Evolutionary conservation across 2,113 vertebrate species (phyloP).

Genomic region (Opisthocomus hoazin): DNA sequence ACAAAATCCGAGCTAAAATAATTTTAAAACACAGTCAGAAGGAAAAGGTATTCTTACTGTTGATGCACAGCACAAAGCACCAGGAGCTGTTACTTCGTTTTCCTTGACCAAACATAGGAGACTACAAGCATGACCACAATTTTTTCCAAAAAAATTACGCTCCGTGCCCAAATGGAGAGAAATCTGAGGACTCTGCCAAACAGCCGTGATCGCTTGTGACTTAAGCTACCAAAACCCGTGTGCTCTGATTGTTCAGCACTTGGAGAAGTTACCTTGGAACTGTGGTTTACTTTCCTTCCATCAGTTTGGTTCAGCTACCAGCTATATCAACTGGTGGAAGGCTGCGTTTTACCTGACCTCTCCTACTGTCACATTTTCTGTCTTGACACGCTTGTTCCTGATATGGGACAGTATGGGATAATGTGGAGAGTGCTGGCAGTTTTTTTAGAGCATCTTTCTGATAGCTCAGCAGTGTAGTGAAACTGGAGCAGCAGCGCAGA

Average conservation of each 20-base stretch:
- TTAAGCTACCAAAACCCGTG: not conserved
- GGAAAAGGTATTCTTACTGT: not conserved
- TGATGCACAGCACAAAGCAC: not conserved
- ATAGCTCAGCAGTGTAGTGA: not conserved
- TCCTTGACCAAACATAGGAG: not conserved
- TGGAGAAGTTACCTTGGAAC: not conserved
- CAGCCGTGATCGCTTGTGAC: not conserved
- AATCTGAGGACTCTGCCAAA: not conserved
- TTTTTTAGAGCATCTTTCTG: not conserved
- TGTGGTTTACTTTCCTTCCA: not conserved
- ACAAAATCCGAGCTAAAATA: not conserved
- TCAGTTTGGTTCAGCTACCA: not conserved
- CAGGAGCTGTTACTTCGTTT: not conserved
- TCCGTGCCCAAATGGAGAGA: not conserved
- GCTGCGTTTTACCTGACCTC: not conserved
- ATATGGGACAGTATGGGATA: not conserved
- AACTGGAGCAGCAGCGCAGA: not conserved
- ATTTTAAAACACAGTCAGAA: not conserved
- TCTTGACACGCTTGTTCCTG: not conserved
- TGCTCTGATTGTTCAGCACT: not conserved
- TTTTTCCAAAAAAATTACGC: not conserved
- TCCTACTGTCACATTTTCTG: not conserved
- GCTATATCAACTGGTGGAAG: not conserved
- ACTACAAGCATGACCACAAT: accelerated
- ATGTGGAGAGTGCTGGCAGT: not conserved